Percentiles rank a stretch among this genome's conserved stretches.
Conservation (phyloP, 2,797 vertebrate genomes). For the Rhinella marina region DNA sequence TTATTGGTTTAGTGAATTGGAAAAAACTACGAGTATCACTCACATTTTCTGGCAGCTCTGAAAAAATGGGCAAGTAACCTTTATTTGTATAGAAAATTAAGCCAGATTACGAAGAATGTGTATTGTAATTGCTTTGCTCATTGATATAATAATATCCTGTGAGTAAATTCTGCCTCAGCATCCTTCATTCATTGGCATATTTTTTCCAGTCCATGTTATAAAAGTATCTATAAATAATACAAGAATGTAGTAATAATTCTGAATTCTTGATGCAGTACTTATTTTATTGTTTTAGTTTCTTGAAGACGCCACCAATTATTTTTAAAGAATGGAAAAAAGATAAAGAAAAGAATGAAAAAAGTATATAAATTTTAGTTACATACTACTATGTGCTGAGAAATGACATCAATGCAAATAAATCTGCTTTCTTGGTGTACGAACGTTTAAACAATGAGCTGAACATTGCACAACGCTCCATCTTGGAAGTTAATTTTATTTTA, state of each 20-base stretch:
- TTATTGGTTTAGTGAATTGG: conserved; percentile 32
- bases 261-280: no score
- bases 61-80: conserved; percentile 9
- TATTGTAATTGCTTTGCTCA: not conserved
- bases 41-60: conserved; percentile 18
- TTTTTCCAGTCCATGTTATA: not conserved
- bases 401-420: not conserved
- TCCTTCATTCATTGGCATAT: not conserved
- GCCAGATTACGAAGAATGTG: conserved; percentile 3
- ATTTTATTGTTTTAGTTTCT: not conserved
- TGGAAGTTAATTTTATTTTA: not conserved
- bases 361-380: not conserved
- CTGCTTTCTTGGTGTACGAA: not conserved
- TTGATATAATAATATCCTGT: not conserved
- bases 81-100: conserved; percentile 35
- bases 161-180: not conserved
- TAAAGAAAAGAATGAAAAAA: not conserved
- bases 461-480: not conserved
- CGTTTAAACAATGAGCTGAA: not conserved
- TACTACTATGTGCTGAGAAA: not conserved
- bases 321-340: not conserved
- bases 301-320: conserved; percentile 5
- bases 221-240: not conserved
- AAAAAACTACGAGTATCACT: conserved; percentile 22
- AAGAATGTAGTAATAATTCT: not conserved